Percentiles rank a stretch among this genome's conserved stretches.
Evolutionary conservation across 2,888 invertebrate genomes (phyloP).

Genomic region (Lucinisca nassula): DNA sequence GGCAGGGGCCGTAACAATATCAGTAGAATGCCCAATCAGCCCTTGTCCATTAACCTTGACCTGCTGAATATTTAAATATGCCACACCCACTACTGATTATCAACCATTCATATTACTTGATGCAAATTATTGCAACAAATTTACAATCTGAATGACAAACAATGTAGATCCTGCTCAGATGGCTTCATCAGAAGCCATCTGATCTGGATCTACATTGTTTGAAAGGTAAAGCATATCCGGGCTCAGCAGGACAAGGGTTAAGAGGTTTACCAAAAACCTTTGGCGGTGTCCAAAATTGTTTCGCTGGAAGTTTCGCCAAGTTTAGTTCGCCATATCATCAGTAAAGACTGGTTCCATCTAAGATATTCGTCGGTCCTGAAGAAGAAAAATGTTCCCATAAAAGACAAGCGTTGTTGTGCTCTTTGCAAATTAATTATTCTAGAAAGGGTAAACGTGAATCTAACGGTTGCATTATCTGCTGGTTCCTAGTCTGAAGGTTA

Average conservation of each 20-base stretch:
- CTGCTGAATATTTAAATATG: too few species aligned
- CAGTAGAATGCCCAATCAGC: neutral
- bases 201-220: too few species aligned
- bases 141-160: too few species aligned
- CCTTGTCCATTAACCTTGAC: neutral
- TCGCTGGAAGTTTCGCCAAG: neutral
- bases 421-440: neutral
- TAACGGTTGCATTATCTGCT: neutral
- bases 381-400: neutral
- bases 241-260: too few species aligned
- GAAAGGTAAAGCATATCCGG: too few species aligned
- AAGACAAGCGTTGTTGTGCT: neutral
- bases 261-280: neutral
- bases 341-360: neutral
- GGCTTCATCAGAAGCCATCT: too few species aligned
- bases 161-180: too few species aligned
- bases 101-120: too few species aligned
- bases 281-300: neutral
- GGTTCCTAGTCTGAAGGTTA: too few species aligned
- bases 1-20: too few species aligned
- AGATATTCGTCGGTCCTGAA: neutral
- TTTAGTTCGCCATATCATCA: neutral
- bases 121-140: too few species aligned
- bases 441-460: neutral
- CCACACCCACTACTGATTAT: too few species aligned